Evolutionary conservation across 2,888 invertebrate species (phyloP).

Genomic region (Xanthostigma xanthostigma): DNA sequence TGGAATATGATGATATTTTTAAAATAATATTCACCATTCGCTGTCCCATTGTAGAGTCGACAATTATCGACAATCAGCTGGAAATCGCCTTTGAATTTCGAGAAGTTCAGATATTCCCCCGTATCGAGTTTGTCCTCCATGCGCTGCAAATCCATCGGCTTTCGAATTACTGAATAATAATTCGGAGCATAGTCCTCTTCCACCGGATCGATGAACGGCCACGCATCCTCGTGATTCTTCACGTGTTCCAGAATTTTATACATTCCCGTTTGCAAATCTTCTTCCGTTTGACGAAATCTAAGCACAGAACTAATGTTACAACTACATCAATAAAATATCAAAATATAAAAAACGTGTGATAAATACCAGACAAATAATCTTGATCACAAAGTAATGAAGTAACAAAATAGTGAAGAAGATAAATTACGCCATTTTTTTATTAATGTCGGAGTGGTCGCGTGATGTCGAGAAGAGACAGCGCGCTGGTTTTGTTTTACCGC

Average conservation of each 20-base stretch:
- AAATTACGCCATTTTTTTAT: too few relatives aligned
- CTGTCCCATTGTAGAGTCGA: conserved; percentile 79
- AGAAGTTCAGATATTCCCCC: conserved; percentile 63
- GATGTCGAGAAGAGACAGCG: too few relatives aligned
- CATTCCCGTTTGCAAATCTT: conserved; percentile 78
- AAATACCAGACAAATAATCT: too few relatives aligned
- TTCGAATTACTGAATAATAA: conserved; percentile 56
- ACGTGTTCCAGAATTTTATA: conserved; percentile 81
- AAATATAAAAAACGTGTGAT: too few relatives aligned
- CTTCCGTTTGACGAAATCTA: conserved; percentile 67
- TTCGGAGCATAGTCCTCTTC: conserved; percentile 86
- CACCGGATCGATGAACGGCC: conserved; percentile 89
- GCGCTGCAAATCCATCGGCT: conserved; percentile 75
- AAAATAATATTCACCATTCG: conserved; percentile 54
- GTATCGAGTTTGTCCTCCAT: conserved; percentile 79
- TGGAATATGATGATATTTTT: not conserved
- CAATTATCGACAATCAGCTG: conserved; percentile 87
- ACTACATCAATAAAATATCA: not conserved
- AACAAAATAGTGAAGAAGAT: too few relatives aligned
- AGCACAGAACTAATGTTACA: conserved; percentile 18
- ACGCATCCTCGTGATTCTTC: conserved; percentile 79
- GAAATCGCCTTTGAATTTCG: conserved; percentile 77
- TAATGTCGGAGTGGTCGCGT: too few relatives aligned
- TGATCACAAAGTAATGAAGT: too few relatives aligned
- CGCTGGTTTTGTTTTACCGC: too few relatives aligned